Base-by-base conservation (phyloP, 1,140 invertebrate species). In the Aphis gossypii region DNA sequence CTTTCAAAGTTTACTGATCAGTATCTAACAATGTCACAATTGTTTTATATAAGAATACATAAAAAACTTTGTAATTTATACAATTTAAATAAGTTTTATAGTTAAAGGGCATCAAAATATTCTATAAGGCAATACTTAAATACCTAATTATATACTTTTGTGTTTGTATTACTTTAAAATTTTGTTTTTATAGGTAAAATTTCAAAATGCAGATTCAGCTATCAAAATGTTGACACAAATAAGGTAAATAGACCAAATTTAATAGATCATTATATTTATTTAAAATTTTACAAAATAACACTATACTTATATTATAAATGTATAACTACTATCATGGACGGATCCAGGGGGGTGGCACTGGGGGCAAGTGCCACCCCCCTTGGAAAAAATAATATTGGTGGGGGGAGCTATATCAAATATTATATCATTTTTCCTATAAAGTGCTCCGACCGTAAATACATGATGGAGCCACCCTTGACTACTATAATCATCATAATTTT, bases 161-260 rank as follows among this genome's bases (percentile, higher is more conserved):
- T 38, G 20, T 14, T 9, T 56, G 4, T 89, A n/a, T 44, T 30
- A 21, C 41, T 30, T 60, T 30, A 6, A 20, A 44, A 60, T 90
- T 54, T 89, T 35, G 38, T 44, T 90, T 3, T 90, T 90, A 7
- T 60, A 90, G 89, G 60, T 90, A 25, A 41, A 60, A 60, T 60
- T 90, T 21, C 35, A 90, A 90, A 90, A 23, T 20, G 30, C 89
- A 41, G 51, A 90, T 68, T 90, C 89, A 60, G 23, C 54, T 30
- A 60, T 90, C 14, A 90, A 90, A 60, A 30, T 90, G 23, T 60
- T 90, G 54, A 44, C 89, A 44, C 89, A 90, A 68, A 56, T 90
- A 41, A 90, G 89, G 89, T 90, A 60, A 90, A 60, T 90, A 60
- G 44, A 44, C 30, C 20, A 23, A 35, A 20, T 51, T 51, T 44